Conservation (phyloP, 2,113 vertebrate genomes). For the Menura novaehollandiae region DNA sequence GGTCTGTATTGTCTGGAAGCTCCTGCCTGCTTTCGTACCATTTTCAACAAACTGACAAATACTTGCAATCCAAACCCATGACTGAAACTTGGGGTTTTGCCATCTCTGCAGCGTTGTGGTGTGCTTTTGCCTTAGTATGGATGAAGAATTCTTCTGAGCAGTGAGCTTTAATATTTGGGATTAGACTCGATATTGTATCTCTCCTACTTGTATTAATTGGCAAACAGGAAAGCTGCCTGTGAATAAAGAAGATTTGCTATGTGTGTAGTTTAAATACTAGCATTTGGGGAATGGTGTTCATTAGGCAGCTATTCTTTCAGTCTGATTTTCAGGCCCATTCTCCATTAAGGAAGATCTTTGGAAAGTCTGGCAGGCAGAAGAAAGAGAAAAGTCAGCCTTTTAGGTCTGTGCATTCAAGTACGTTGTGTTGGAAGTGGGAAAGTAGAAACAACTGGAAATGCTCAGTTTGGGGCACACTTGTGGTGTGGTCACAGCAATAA, state of each 20-base stretch:
- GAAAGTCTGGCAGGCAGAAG: conserved; percentile 5
- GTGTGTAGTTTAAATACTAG: conserved; percentile 28
- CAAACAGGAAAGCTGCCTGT: conserved; percentile 36
- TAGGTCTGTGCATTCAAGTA: neutral
- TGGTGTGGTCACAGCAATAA: neutral
- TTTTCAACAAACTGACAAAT: neutral
- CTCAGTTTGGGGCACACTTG: neutral
- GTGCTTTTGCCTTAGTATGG: neutral
- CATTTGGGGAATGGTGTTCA: conserved; percentile 44
- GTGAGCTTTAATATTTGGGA: neutral
- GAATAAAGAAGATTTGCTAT: conserved; percentile 28
- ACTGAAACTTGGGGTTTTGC: neutral
- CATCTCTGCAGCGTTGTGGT: neutral
- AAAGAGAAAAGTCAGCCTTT: conserved; percentile 12
- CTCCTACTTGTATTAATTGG: conserved; percentile 29
- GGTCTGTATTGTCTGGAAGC: neutral
- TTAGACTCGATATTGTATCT: neutral
- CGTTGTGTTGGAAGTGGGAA: neutral
- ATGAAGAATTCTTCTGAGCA: neutral
- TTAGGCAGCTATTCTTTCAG: conserved; percentile 63
- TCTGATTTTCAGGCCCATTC: conserved; percentile 5
- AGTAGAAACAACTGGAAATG: neutral
- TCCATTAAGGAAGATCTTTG: conserved; percentile 59
- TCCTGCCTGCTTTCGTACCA: neutral
- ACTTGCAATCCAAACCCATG: neutral